Base-by-base conservation (phyloP, 2,888 invertebrate genomes). In the Operophtera brumata region DNA sequence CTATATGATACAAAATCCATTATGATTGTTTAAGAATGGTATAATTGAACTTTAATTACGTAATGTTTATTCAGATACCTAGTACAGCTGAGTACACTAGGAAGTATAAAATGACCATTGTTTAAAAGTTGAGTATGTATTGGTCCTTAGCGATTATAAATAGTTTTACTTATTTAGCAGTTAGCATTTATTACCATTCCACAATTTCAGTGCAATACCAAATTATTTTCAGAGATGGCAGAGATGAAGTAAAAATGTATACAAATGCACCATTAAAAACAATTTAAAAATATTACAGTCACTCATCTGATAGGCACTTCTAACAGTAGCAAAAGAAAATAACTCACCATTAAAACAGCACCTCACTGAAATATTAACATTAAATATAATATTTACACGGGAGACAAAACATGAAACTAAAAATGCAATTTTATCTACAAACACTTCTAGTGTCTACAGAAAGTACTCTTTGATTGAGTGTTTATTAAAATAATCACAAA, bases 1-100 rank as follows among this genome's bases (percentile, higher is more conserved):
- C 80, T 80, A 79, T 86, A 86, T 85, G 80, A 80, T 88, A 88
- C 86, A 90, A 85, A 79, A 79, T 78, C 77, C 78, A 78, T 78
- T 77, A 78, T 73, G 76, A 78, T 77, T 76, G 76, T 74, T 54
- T 54, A 56, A 57, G 55, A 62, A 52, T 56, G 59, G 47, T 58
- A 48, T 61, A 59, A 53, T 55, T 57, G 53, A 63, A 55, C 51
- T 55, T 50, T 54, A 47, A 52, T 60, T 54, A 57, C 35, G 28
- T 58, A 57, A 57, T 59, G 61, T 44, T 61, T 48, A 51, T 56
- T 55, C 58, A 57, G 50, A 59, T 47, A 54, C 47, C 51, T 59
- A 64, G 48, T 51, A 48, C 57, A 58, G 57, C 55, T 36, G 59
- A 62, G 59, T 64, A 64, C 77, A 79, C 78, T 75, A 69, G 74